phyloP scores from a whole-genome alignment of 2,888 invertebrate species.

The Nudaria mundana region DNA sequence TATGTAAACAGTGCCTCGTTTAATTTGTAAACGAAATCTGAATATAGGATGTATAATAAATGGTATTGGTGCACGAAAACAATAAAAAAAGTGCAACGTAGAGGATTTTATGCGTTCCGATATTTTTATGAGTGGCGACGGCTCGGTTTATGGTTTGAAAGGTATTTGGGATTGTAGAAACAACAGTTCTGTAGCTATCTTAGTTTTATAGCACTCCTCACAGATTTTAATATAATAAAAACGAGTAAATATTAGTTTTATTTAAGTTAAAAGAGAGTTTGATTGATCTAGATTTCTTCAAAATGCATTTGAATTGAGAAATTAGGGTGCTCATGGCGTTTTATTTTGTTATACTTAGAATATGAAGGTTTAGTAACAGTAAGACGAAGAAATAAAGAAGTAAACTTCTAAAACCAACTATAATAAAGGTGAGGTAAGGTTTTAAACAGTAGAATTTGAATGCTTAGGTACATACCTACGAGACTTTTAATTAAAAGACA shows the following conservation, averaged over 20 bases:
- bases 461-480: no score
- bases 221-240: conserved; percentile 20
- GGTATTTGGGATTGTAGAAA: conserved; percentile 40
- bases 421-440: no score
- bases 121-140: conserved; percentile 48
- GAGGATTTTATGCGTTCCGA: conserved; percentile 47
- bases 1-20: conserved; percentile 54
- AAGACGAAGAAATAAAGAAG: no score
- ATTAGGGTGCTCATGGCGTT: no score
- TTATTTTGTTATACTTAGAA: no score
- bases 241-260: background rate
- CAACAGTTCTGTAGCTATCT: conserved; percentile 28
- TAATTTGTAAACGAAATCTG: conserved; percentile 72
- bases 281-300: no score
- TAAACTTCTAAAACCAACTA: no score
- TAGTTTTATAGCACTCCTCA: conserved; percentile 24
- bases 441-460: no score
- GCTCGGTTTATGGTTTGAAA: conserved; percentile 42
- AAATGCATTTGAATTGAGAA: no score
- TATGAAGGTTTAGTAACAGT: no score
- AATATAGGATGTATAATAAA: conserved; percentile 56
- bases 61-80: conserved; percentile 40
- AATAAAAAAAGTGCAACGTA: conserved; percentile 36
- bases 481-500: no score
- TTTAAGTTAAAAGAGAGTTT: no score